Percentiles rank a stretch among this genome's conserved stretches.
Evolutionary conservation across 2,797 vertebrate genomes (phyloP).

Genomic region (Chloroceryle inda): DNA sequence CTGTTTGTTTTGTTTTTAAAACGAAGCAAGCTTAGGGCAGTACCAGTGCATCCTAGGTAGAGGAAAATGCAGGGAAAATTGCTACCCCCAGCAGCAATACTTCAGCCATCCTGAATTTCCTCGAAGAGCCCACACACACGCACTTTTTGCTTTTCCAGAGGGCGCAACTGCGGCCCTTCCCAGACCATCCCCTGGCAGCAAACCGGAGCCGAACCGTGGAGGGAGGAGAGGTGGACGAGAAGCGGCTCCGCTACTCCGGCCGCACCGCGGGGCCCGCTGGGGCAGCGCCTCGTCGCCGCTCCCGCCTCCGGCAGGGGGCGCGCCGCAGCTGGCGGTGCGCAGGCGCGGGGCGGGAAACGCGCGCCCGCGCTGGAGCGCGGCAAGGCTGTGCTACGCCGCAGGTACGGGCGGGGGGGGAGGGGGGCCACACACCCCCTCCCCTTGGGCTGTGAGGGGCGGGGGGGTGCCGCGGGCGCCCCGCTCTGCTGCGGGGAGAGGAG

Average conservation of each 20-base stretch:
- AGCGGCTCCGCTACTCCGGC: too few relatives aligned
- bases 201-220: not conserved
- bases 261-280: too few relatives aligned
- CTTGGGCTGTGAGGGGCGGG: not conserved
- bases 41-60: too few relatives aligned
- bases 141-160: not conserved
- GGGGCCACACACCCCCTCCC: too few relatives aligned
- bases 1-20: not conserved
- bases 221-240: too few relatives aligned
- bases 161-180: not conserved
- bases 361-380: not conserved
- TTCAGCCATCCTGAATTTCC: accelerated
- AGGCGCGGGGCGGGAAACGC: not conserved
- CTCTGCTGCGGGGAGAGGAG: not conserved
- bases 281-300: too few relatives aligned
- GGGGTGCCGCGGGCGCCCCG: too few relatives aligned
- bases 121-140: accelerated
- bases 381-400: not conserved
- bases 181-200: too few relatives aligned
- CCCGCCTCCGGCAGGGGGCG: not conserved
- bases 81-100: too few relatives aligned
- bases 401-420: not conserved
- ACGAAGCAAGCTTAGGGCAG: not conserved
- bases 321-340: not conserved
- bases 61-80: not conserved